phyloP scores from a whole-genome alignment of 2,113 vertebrate species.

The Synchiropus splendidus region DNA sequence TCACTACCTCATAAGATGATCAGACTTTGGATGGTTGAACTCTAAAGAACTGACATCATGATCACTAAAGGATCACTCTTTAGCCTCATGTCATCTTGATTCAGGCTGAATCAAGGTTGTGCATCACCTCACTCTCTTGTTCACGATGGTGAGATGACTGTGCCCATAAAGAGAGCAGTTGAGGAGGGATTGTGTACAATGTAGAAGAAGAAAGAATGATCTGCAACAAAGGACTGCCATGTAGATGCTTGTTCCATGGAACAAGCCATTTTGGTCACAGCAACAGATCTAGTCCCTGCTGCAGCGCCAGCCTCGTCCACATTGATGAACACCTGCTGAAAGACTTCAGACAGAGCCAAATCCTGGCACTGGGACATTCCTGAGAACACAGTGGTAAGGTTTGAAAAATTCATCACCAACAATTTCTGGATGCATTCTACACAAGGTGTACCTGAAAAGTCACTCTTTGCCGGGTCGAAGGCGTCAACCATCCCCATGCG shows the following conservation, averaged over 20 bases:
- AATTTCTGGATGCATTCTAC: too few relatives aligned
- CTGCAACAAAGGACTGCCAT: conserved; percentile 53
- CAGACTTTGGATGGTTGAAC: too few relatives aligned
- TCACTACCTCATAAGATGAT: too few relatives aligned
- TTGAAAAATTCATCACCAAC: background rate
- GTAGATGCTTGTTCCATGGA: conserved; percentile 51
- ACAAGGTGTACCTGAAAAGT: conserved; percentile 64
- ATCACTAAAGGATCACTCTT: too few relatives aligned
- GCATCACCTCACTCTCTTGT: too few relatives aligned
- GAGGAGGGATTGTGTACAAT: conserved; percentile 72
- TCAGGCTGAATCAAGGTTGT: too few relatives aligned
- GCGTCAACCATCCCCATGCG: conserved; percentile 76
- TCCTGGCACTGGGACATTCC: conserved; percentile 70
- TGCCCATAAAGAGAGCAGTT: conserved; percentile 73
- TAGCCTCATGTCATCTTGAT: too few relatives aligned
- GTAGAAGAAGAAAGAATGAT: conserved; percentile 88
- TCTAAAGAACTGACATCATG: too few relatives aligned
- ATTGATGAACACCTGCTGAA: conserved; percentile 82
- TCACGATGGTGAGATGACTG: conserved; percentile 68
- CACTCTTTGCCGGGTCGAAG: conserved; percentile 48
- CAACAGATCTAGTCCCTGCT: conserved; percentile 71
- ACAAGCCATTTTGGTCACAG: conserved; percentile 51
- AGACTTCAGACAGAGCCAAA: conserved; percentile 72
- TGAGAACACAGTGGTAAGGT: conserved; percentile 23
- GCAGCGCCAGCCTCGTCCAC: conserved; percentile 85